Evolutionary conservation across 2,888 invertebrate species (phyloP).

Genomic region (Pammene fasciana): DNA sequence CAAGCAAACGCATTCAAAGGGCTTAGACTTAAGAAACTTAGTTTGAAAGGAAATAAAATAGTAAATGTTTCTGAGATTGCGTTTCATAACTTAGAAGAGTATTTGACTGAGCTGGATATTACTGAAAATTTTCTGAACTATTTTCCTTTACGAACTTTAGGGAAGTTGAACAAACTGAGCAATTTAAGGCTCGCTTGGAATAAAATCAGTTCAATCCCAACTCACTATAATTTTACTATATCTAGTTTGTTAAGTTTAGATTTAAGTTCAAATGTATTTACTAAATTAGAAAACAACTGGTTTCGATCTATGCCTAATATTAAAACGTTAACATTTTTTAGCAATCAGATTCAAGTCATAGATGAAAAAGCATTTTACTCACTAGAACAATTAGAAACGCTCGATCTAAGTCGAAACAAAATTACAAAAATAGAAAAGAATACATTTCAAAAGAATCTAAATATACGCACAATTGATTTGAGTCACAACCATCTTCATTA

Average conservation of each 20-base stretch:
- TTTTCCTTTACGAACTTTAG: conserved; percentile 91
- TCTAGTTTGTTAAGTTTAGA: conserved; percentile 90
- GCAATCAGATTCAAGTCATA: conserved; percentile 91
- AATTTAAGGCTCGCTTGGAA: conserved; percentile 91
- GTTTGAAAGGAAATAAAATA: conserved; percentile 93
- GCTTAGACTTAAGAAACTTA: conserved; percentile 90
- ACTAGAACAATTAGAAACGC: conserved; percentile 88
- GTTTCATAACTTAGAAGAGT: conserved; percentile 89
- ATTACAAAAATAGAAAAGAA: conserved; percentile 89
- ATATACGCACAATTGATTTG: conserved; percentile 91
- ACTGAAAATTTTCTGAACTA: conserved; percentile 93
- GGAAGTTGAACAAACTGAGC: conserved; percentile 88
- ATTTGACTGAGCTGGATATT: conserved; percentile 91
- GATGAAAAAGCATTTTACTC: conserved; percentile 90
- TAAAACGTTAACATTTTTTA: conserved; percentile 91
- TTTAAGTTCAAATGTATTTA: conserved; percentile 93
- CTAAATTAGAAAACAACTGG: conserved; percentile 88
- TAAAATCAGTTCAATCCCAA: conserved; percentile 90
- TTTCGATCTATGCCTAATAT: conserved; percentile 91
- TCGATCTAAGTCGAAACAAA: conserved; percentile 95
- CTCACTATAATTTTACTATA: conserved; percentile 87
- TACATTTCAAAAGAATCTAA: conserved; percentile 90
- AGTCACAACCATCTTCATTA: conserved; percentile 95
- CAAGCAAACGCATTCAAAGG: conserved; percentile 93
- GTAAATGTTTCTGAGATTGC: conserved; percentile 92